Percentiles rank a stretch among this genome's conserved stretches.
phyloP scores from a whole-genome alignment of 2,888 invertebrate species.

The Trilocha varians region DNA sequence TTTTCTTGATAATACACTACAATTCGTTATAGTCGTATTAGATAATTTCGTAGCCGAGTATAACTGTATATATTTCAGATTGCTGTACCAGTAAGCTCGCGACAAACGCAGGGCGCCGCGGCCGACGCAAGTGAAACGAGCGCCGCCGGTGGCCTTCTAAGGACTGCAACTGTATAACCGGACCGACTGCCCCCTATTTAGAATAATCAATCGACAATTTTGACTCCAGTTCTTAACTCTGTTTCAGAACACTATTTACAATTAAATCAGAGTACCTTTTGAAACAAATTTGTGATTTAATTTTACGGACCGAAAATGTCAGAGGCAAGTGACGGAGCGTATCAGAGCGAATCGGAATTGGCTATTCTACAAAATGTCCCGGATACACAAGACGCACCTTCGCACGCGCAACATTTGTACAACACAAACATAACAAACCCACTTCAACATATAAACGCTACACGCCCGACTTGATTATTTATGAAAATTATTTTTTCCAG shows the following conservation, averaged over 20 bases:
- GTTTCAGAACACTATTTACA: neutral
- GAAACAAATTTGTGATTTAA: neutral
- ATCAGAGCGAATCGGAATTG: slow-evolving; percentile 3
- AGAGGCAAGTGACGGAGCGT: slow-evolving; percentile 1
- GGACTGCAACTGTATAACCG: slow-evolving; percentile 67
- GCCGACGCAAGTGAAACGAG: slow-evolving; percentile 41
- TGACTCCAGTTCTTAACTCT: slow-evolving; percentile 21
- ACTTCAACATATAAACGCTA: neutral
- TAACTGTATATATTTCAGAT: neutral
- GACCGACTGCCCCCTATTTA: slow-evolving; percentile 53
- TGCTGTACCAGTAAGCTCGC: neutral
- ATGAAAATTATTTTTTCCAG: neutral
- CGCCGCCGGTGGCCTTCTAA: slow-evolving; percentile 57
- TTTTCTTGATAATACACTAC: too few species aligned
- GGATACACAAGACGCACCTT: too few species aligned
- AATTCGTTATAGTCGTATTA: too few species aligned
- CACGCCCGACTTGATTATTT: neutral
- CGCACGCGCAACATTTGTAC: neutral
- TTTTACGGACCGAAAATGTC: slow-evolving; percentile 1
- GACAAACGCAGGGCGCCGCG: slow-evolving; percentile 14
- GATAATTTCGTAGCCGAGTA: too few species aligned
- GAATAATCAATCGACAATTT: slow-evolving; percentile 50
- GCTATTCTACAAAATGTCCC: neutral
- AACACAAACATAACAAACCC: neutral
- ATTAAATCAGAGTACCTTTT: neutral